Evolutionary conservation across 2,797 vertebrate genomes (phyloP).

Genomic region (Neomorphus geoffroyi): DNA sequence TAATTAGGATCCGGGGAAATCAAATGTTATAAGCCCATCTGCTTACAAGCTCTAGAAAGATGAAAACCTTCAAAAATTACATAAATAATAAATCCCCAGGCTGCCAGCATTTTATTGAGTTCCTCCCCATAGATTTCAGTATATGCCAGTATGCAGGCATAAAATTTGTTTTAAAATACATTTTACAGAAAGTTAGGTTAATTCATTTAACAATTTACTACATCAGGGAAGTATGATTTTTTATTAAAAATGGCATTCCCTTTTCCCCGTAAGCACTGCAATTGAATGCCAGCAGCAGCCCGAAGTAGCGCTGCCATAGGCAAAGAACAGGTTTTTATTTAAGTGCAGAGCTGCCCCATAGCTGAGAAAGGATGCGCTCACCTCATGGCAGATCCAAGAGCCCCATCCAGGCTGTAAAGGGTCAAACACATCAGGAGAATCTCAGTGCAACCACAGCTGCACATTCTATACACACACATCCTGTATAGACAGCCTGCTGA

Average conservation of each 20-base stretch:
- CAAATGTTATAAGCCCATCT: neutral
- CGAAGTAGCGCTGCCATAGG: accelerated
- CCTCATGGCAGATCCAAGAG: accelerated
- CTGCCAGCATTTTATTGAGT: neutral
- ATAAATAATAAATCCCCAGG: slow-evolving; percentile 25
- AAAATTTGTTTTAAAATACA: neutral
- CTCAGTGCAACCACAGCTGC: neutral
- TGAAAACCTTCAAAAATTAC: slow-evolving; percentile 2
- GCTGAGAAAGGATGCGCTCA: accelerated
- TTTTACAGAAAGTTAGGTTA: neutral
- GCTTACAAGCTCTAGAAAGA: slow-evolving; percentile 11
- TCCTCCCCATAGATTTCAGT: slow-evolving; percentile 4
- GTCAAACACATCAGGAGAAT: neutral
- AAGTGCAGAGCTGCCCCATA: neutral
- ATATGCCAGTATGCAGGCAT: neutral
- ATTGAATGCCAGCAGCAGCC: accelerated
- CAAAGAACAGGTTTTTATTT: neutral
- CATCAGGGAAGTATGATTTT: neutral
- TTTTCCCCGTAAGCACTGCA: accelerated
- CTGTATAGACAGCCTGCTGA: neutral
- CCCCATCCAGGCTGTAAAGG: neutral
- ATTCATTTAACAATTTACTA: neutral
- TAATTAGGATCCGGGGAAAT: slow-evolving; percentile 36
- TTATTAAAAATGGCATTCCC: neutral
- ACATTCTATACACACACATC: neutral